These are phyloP conservation scores for Butorides virescens DNA, from an alignment of 2,113 vertebrate genomes.

Conservation along the genomic window DNA sequence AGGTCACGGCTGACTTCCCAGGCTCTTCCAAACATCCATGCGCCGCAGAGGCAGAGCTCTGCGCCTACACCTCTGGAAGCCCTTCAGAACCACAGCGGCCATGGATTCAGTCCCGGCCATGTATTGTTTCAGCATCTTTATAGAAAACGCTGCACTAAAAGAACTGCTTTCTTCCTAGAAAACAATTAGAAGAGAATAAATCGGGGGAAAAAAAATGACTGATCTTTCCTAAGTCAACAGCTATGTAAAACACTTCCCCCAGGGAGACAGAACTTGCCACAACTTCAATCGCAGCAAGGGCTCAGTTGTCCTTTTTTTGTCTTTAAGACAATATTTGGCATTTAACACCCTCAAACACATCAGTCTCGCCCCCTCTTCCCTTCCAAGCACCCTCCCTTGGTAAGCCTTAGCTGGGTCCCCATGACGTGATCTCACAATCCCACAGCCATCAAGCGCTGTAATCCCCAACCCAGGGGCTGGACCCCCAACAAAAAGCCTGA, in stretches of 20 bases:
- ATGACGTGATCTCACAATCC: background rate
- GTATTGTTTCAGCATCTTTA: background rate
- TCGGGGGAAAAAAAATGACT: fast-evolving
- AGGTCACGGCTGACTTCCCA: background rate
- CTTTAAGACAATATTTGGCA: constrained; percentile 5
- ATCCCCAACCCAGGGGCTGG: background rate
- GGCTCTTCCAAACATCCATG: background rate
- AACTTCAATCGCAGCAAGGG: background rate
- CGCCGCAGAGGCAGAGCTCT: background rate
- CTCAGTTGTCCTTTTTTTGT: background rate
- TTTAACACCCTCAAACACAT: background rate
- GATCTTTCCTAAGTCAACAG: constrained; percentile 26
- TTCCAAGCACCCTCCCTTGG: background rate
- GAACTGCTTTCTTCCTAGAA: background rate
- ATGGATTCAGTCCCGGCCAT: background rate
- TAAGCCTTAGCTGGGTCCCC: background rate
- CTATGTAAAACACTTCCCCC: background rate
- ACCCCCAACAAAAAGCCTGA: background rate
- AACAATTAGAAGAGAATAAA: constrained; percentile 15
- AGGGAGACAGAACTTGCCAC: background rate
- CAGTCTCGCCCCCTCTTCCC: background rate
- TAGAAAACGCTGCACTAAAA: background rate
- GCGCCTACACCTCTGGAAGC: background rate
- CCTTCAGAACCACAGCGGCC: background rate
- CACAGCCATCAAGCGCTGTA: background rate